Conservation (phyloP, 2,113 vertebrate species). For the Xenopus tropicalis region UCB_Xtro_10.0 CM004448.2:136874501-136875000, state of each 20-base stretch:
- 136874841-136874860: too few species aligned
- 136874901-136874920: too few species aligned
- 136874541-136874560: not conserved
- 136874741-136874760: conserved; percentile 34
- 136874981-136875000: too few species aligned
- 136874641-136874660: conserved; percentile 38
- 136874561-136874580: not conserved
- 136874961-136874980: too few species aligned
- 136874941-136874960: too few species aligned
- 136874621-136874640: conserved; percentile 27
- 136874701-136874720: conserved; percentile 24
- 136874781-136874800: conserved; percentile 4
- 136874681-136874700: conserved; percentile 29
- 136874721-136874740: conserved; percentile 36
- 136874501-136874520: not conserved
- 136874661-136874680: not conserved
- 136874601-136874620: conserved; percentile 40
- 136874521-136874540: not conserved
- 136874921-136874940: too few species aligned
- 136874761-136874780: conserved; percentile 28
- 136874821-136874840: not conserved
- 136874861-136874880: too few species aligned
- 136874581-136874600: conserved; percentile 16
- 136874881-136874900: too few species aligned
- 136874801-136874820: conserved; percentile 8